Conservation (phyloP, 2,888 invertebrate species). For the Trissolcus brochymenae region DNA sequence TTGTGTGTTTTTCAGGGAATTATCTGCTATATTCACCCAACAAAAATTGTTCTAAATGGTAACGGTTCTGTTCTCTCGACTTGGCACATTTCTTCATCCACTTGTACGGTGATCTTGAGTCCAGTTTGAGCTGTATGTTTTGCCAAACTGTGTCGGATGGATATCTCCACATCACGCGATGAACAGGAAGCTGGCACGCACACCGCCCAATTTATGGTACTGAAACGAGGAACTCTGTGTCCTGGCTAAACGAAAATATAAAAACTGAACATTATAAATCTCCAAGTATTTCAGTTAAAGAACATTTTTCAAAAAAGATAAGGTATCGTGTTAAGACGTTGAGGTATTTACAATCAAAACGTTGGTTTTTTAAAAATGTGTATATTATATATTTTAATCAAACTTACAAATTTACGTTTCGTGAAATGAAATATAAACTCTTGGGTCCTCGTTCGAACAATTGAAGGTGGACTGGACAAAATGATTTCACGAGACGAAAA, state of each 20-base stretch:
- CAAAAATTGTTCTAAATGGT: conserved; percentile 77
- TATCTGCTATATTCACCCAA: conserved; percentile 72
- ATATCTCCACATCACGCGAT: conserved; percentile 79
- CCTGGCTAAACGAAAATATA: conserved; percentile 78
- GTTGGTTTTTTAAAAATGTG: neutral
- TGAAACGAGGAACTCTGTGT: conserved; percentile 83
- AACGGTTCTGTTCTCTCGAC: conserved; percentile 71
- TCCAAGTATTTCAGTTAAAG: neutral
- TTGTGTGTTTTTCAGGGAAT: neutral
- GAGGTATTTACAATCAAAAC: neutral
- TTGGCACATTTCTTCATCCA: conserved; percentile 82
- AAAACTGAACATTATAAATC: neutral
- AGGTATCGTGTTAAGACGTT: neutral
- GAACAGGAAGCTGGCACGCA: conserved; percentile 82
- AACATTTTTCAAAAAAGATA: neutral
- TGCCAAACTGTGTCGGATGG: conserved; percentile 77
- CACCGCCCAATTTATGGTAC: conserved; percentile 82
- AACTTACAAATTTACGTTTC: neutral
- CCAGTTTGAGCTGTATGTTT: conserved; percentile 78
- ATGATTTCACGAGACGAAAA: too few relatives aligned
- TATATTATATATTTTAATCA: neutral
- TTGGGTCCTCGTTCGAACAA: neutral
- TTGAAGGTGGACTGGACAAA: too few relatives aligned
- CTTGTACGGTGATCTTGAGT: conserved; percentile 79
- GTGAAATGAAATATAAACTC: neutral